These are phyloP conservation scores for Meloe dianella DNA, from an alignment of 2,888 invertebrate species.

Conservation along the genomic window DNA sequence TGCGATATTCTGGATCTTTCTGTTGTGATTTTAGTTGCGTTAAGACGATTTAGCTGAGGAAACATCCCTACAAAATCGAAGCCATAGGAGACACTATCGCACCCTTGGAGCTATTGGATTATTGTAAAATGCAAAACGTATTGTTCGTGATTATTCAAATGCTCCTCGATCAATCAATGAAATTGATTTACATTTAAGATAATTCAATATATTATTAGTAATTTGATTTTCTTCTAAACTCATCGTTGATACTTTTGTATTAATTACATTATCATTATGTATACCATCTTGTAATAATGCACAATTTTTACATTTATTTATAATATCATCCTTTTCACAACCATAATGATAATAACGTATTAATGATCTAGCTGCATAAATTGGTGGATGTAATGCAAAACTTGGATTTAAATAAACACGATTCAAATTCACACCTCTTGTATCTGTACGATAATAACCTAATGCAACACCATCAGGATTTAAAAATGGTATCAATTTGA, in stretches of 20 bases:
- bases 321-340: constrained; percentile 66
- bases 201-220: constrained; percentile 56
- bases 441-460: constrained; percentile 88
- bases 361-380: constrained; percentile 82
- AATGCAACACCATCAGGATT: constrained; percentile 90
- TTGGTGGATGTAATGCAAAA: constrained; percentile 76
- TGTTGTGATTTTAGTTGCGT: no score
- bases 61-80: no score
- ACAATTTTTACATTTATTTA: constrained; percentile 37
- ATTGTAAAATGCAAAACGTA: neutral
- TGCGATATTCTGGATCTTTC: no score
- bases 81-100: no score
- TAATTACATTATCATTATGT: constrained; percentile 45
- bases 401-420: constrained; percentile 84
- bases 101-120: no score
- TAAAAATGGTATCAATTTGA: constrained; percentile 88
- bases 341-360: constrained; percentile 77
- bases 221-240: constrained; percentile 50
- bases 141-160: neutral
- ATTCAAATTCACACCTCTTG: constrained; percentile 86
- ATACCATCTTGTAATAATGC: constrained; percentile 34
- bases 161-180: neutral
- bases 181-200: constrained; percentile 60
- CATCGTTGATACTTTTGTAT: constrained; percentile 54
- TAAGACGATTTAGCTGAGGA: no score